Percentiles rank a stretch among this genome's conserved stretches.
These are phyloP conservation scores for Choreutis nemorana DNA, from an alignment of 2,888 invertebrate species.

Conservation along the genomic window DNA sequence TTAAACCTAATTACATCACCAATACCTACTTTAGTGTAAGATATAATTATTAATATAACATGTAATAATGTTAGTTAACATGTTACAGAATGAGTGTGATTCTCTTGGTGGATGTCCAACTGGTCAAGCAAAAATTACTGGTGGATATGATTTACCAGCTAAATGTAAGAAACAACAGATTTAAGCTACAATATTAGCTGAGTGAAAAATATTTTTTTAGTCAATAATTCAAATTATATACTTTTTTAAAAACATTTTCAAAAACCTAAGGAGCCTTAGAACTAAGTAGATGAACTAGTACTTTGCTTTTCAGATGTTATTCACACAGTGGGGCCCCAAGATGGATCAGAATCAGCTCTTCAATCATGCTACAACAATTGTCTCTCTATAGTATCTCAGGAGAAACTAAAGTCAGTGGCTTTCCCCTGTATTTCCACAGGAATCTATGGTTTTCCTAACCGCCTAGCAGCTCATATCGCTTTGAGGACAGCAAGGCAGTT, in stretches of 20 bases:
- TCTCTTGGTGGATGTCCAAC: constrained; percentile 77
- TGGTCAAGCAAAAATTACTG: constrained; percentile 86
- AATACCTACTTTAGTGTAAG: too few relatives aligned
- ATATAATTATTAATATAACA: too few relatives aligned
- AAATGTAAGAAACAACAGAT: constrained; percentile 70
- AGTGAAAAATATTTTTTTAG: too few relatives aligned
- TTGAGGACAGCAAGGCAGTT: constrained; percentile 71
- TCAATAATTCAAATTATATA: too few relatives aligned
- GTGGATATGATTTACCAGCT: constrained; percentile 82
- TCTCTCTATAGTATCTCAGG: constrained; percentile 62
- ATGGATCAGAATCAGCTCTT: constrained; percentile 71
- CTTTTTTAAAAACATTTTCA: neutral
- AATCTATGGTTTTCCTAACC: constrained; percentile 87
- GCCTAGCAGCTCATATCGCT: constrained; percentile 79
- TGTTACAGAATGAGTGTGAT: constrained; percentile 72
- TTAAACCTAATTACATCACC: too few relatives aligned
- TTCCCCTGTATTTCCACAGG: constrained; percentile 94
- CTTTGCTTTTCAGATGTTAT: constrained; percentile 75
- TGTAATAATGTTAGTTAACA: too few relatives aligned
- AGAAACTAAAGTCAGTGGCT: constrained; percentile 73
- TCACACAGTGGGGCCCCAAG: constrained; percentile 88
- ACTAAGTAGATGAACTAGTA: constrained; percentile 3
- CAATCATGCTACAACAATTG: constrained; percentile 75
- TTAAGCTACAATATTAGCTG: neutral
- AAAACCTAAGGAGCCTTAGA: neutral